Base-by-base conservation (phyloP, 1,140 invertebrate species). In the Trichogramma pretiosum region DNA sequence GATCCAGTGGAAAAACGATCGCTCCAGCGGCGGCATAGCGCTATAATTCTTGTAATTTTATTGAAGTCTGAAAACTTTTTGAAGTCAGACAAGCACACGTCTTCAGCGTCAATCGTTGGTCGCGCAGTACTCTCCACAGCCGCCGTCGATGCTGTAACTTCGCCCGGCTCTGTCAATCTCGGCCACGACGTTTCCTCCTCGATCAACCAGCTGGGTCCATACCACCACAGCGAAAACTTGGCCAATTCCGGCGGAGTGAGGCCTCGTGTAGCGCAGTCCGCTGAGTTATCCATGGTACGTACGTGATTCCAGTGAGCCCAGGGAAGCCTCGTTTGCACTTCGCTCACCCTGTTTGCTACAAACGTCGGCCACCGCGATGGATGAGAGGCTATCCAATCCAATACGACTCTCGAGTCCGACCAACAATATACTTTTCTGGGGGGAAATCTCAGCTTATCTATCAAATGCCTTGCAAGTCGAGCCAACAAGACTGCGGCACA, bases 341-440 rank as follows among this genome's bases (percentile, higher is more conserved):
- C 26, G 13, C 26, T 30, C 26, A 13, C 13, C 26, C 26, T 30
- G 26, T 30, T 30, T 30, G 26, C 26, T 9, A 30, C 26, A n/a
- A n/a, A n/a, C n/a, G n/a, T n/a, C n/a, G n/a, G n/a, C n/a, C n/a
- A n/a, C n/a, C n/a, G n/a, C n/a, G 36, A 50, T 28, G 50, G 35
- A 11, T 54, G 53, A 26, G 52, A 0, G 56, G n/a, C n/a, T n/a
- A n/a, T n/a, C n/a, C n/a, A n/a, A n/a, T n/a, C n/a, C n/a, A n/a
- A n/a, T n/a, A n/a, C 56, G 2, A 63, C 57, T 34, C 54, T 49
- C 8, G 59, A 63, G 46, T 67, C 62, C 2, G 55, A 48, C 59
- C 59, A 63, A 30, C 7, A 30, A 7, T 30, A 9, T 7, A 30
- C 26, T 8, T 13, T 30, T 30, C 13, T 8, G 8, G 26, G 26